These are phyloP conservation scores for Gallinago undulata DNA, from an alignment of 2,113 vertebrate genomes.

Conservation along the genomic window DNA sequence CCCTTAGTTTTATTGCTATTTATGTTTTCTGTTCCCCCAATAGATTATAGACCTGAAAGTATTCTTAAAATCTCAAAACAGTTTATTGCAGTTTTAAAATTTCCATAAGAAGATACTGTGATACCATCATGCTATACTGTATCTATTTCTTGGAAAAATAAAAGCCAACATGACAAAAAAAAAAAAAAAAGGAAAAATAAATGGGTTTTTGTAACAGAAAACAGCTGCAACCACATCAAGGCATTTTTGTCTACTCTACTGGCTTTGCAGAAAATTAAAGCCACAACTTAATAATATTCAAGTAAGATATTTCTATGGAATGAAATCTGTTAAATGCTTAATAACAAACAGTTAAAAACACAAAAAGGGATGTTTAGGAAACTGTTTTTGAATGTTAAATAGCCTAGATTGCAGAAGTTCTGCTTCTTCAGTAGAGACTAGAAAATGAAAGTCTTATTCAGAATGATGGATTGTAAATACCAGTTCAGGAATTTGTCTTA, in stretches of 20 bases:
- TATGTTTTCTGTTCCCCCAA: neutral
- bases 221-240: slow-evolving; percentile 68
- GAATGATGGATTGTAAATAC: neutral
- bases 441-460: neutral
- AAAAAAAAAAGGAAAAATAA: neutral
- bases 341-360: slow-evolving; percentile 58
- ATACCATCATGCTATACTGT: neutral
- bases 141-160: neutral
- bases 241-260: slow-evolving; percentile 50
- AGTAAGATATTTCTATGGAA: slow-evolving; percentile 14
- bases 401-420: neutral
- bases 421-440: neutral
- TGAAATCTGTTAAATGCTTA: slow-evolving; percentile 51
- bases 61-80: neutral
- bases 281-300: slow-evolving; percentile 43
- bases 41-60: neutral
- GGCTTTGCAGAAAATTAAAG: slow-evolving; percentile 61
- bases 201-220: slow-evolving; percentile 44
- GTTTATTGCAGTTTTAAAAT: neutral
- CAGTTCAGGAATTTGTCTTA: neutral
- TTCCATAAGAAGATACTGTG: neutral
- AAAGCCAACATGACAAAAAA: neutral
- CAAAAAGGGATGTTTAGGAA: neutral
- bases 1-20: neutral
- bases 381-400: neutral